Evolutionary conservation across 1,140 invertebrate species (phyloP).

Genomic region (Adelges cooleyi): DNA sequence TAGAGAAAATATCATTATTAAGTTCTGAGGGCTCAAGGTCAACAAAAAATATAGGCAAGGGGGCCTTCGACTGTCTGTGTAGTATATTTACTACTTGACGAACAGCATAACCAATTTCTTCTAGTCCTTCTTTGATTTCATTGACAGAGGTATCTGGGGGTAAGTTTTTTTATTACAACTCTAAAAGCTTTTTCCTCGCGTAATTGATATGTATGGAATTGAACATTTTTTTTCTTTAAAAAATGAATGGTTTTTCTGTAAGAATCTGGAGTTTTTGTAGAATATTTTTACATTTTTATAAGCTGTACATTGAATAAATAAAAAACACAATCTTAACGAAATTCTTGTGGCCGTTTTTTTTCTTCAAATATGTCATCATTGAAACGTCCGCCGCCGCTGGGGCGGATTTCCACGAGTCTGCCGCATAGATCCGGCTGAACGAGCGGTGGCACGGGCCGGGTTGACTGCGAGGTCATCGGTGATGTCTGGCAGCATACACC

Average conservation of each 20-base stretch:
- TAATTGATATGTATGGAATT: slow-evolving; percentile 35
- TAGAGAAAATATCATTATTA: slow-evolving; percentile 37
- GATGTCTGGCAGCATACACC: too few species aligned
- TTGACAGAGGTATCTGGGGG: slow-evolving; percentile 32
- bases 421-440: too few species aligned
- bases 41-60: slow-evolving; percentile 36
- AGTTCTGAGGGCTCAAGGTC: slow-evolving; percentile 36
- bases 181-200: slow-evolving; percentile 36
- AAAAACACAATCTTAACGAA: too few species aligned
- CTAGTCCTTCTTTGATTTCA: neutral
- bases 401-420: too few species aligned
- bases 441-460: too few species aligned
- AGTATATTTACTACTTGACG: neutral
- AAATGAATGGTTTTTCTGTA: neutral
- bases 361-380: too few species aligned
- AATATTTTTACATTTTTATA: too few species aligned
- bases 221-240: neutral
- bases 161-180: slow-evolving; percentile 35
- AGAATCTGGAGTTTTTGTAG: too few species aligned
- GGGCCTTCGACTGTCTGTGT: slow-evolving; percentile 33
- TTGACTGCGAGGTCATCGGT: too few species aligned
- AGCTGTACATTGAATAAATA: too few species aligned
- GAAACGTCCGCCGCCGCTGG: too few species aligned
- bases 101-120: neutral
- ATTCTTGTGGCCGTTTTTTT: too few species aligned